phyloP scores from a whole-genome alignment of 2,888 invertebrate genomes.

The Meteorus cinctellus region DNA sequence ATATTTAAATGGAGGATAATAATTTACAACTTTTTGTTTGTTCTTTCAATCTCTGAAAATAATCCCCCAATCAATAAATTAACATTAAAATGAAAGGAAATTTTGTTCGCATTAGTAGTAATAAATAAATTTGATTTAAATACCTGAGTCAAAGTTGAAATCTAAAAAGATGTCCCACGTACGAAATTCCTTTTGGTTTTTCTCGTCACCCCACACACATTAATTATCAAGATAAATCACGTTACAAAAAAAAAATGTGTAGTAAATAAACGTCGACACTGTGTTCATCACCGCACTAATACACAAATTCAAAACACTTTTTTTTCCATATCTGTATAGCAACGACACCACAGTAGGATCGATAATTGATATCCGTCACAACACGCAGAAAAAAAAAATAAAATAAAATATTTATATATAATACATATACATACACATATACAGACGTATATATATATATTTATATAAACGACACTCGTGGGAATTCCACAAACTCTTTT shows the following conservation, averaged over 20 bases:
- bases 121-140: conserved; percentile 12
- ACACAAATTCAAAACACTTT: conserved; percentile 20
- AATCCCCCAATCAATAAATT: too few species aligned
- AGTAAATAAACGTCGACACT: conserved; percentile 29
- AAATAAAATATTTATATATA: neutral
- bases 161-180: neutral
- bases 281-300: conserved; percentile 21
- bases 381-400: conserved; percentile 4
- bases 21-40: too few species aligned
- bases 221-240: conserved; percentile 13
- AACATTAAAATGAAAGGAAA: neutral
- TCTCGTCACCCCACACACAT: neutral
- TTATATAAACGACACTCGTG: conserved; percentile 29
- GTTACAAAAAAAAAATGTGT: conserved; percentile 30
- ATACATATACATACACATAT: conserved; percentile 11
- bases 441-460: conserved; percentile 11
- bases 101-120: neutral
- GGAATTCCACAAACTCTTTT: conserved; percentile 4
- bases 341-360: conserved; percentile 4
- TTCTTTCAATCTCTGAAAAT: too few species aligned
- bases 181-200: conserved; percentile 20
- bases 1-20: too few species aligned
- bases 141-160: conserved; percentile 20
- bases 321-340: neutral
- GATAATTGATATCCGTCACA: neutral